Conservation (phyloP, 2,113 vertebrate genomes). For the Sinocyclocheilus grahami region DNA sequence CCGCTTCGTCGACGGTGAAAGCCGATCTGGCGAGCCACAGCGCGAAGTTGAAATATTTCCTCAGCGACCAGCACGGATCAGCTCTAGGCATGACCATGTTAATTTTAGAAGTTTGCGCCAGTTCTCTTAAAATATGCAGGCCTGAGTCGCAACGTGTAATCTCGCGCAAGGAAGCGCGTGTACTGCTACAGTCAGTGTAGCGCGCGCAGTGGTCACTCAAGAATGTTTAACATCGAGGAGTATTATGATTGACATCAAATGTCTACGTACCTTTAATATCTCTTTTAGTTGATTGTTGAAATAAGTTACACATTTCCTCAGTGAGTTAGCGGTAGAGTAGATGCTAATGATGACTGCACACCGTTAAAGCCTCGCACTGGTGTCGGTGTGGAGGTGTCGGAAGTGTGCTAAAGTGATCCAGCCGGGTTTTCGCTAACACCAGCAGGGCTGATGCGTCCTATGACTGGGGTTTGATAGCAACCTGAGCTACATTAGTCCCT, state of each 20-base stretch:
- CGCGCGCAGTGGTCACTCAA: neutral
- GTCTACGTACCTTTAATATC: neutral
- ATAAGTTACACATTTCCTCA: too few relatives aligned
- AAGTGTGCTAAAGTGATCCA: constrained; percentile 86
- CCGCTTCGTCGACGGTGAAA: too few relatives aligned
- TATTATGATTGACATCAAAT: neutral
- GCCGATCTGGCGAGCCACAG: too few relatives aligned
- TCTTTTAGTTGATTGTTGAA: neutral
- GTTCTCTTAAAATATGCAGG: neutral
- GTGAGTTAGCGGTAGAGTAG: too few relatives aligned
- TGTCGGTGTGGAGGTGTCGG: constrained; percentile 85
- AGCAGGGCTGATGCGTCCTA: constrained; percentile 72
- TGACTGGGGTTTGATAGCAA: constrained; percentile 85
- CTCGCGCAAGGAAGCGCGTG: neutral
- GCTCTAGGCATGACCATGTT: too few relatives aligned
- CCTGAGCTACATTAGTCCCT: constrained; percentile 79
- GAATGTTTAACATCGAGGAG: too few relatives aligned
- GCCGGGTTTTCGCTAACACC: constrained; percentile 81
- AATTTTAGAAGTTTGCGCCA: neutral
- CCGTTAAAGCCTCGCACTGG: constrained; percentile 87
- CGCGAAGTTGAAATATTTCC: too few relatives aligned
- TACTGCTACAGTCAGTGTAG: neutral
- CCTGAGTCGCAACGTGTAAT: neutral
- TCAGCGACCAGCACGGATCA: too few relatives aligned
- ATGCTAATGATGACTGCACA: constrained; percentile 71